Conservation (phyloP, 1,140 invertebrate species). For the Lasaia peninsularis region DNA sequence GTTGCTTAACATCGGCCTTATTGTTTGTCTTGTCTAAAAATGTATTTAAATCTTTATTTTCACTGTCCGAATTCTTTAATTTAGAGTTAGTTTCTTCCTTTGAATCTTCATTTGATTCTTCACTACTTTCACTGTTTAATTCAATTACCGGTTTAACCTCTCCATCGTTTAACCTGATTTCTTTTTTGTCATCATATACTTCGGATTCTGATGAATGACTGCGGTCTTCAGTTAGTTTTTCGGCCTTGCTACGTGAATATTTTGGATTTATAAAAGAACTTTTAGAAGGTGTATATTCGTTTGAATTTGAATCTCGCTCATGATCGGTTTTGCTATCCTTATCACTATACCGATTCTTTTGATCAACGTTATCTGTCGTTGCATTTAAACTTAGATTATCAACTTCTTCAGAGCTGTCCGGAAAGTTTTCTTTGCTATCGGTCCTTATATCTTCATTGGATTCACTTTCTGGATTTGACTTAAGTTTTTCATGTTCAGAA, state of each 20-base stretch:
- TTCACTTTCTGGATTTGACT: not conserved
- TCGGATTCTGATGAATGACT: conserved; percentile 6
- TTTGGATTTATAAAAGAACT: not conserved
- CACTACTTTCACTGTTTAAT: conserved; percentile 46
- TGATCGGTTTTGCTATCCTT: not conserved
- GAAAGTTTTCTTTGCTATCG: not conserved
- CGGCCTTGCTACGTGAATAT: not conserved
- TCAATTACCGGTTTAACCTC: conserved; percentile 64
- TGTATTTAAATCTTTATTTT: conserved; percentile 28
- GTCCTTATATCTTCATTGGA: not conserved
- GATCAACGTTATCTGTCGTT: not conserved
- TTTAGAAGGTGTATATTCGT: not conserved
- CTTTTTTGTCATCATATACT: conserved; percentile 25
- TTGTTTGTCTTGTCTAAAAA: conserved; percentile 22
- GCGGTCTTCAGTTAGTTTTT: not conserved
- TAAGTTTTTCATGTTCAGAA: not conserved
- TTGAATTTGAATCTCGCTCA: not conserved
- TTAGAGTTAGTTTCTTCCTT: conserved; percentile 34
- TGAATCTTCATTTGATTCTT: conserved; percentile 39
- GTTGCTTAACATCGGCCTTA: conserved; percentile 56
- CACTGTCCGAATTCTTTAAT: conserved; percentile 29
- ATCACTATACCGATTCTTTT: not conserved
- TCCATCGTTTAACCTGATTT: conserved; percentile 44
- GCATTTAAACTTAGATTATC: not conserved
- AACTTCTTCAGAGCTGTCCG: not conserved